Evolutionary conservation across 2,113 vertebrate species (phyloP).

Genomic region (Syngnathus scovelli): DNA sequence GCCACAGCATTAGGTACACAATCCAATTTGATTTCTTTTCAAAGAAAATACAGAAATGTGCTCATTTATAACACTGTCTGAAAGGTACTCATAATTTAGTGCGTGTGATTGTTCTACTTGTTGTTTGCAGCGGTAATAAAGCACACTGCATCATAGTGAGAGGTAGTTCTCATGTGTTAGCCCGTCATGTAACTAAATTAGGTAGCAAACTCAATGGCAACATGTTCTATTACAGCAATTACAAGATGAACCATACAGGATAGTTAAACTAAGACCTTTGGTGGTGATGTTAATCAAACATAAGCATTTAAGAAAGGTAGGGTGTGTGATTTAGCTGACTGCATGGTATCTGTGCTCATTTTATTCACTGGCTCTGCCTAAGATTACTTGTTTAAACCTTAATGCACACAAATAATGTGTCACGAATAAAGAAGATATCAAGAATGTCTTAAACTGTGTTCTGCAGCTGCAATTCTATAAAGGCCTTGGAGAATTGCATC

Average conservation of each 20-base stretch:
- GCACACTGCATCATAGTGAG: not conserved
- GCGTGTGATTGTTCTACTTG: not conserved
- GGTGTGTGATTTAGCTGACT: not conserved
- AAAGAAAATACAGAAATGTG: not conserved
- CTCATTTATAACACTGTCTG: not conserved
- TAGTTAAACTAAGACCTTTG: not conserved
- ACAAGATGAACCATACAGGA: not conserved
- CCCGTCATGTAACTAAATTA: not conserved
- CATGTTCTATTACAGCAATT: not conserved
- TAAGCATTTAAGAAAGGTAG: not conserved
- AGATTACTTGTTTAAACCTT: not conserved
- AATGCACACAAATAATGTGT: not conserved
- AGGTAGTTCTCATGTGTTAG: not conserved
- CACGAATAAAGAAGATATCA: slow-evolving; percentile 2
- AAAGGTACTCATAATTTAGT: not conserved
- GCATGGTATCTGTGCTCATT: not conserved
- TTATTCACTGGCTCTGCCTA: not conserved
- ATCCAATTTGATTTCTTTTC: not conserved
- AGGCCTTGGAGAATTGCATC: slow-evolving; percentile 55
- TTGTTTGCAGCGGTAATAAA: not conserved
- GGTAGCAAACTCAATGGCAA: not conserved
- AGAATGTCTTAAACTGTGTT: slow-evolving; percentile 20
- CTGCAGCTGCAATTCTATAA: slow-evolving; percentile 53
- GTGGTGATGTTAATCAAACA: not conserved
- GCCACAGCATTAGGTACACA: not conserved